Evolutionary conservation across 2,888 invertebrate genomes (phyloP), one percentile per base, ranked within the genome.

Genomic region (Frankliniella fusca): DNA sequence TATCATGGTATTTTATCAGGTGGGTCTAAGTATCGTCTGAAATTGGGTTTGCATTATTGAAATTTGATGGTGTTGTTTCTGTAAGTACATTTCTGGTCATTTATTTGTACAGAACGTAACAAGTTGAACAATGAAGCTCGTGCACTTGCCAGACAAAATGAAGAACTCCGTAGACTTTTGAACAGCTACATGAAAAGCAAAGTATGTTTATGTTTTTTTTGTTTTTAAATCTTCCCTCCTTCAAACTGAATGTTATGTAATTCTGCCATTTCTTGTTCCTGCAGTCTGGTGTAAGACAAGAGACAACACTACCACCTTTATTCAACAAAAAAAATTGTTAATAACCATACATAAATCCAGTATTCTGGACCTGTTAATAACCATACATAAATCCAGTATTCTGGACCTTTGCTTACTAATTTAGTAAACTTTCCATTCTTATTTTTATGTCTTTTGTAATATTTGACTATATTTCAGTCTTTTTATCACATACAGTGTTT

Each of bases 1-100:
- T 94, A 93, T 87, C 89, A 92, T 84, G 89, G 90, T 50, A 90
- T 92, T 84, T 88, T 94, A 84, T 92, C 92, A 90, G 91, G 92
- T 92, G 85, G 61, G 81, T 81, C 3, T 38, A 23, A 23, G 20
- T 76, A 23, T 61, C 27, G 49, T 65, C 48, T 15, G 48, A n/a
- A 61, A 48, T 70, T 81, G 27, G 65, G 38, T 2, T 83, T 48
- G 8, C 27, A 83, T 82, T 27, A 76, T 48, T 80, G 23, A 48
- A 81, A 65, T 15, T 84, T 80, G 27, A 23, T 81, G 8, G 81
- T 81, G 50, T 79, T n/a, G 38, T 49, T 80, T 80, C 83, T 81
- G 7, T 2, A 49, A 27, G 54, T 2, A 50, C 2, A 81, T 49
- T 23, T 27, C 81, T 81, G n/a, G 81, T 54, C 18, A 11, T 48